Evolutionary conservation across 2,888 invertebrate species (phyloP).

Genomic region (Trachelus iudaicus): DNA sequence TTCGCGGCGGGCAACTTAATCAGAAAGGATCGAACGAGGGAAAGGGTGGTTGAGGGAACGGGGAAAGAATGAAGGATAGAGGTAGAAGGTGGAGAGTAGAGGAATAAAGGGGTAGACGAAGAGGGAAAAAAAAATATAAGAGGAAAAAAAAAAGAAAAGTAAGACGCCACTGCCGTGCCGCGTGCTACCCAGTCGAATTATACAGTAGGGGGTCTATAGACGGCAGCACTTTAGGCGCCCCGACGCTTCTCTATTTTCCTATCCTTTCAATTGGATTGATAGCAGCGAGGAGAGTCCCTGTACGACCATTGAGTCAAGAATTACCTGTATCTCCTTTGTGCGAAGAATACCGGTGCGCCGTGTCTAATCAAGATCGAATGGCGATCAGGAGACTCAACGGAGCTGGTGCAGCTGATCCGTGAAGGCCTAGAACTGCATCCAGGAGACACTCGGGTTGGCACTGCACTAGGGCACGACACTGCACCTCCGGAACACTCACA

Average conservation of each 20-base stretch:
- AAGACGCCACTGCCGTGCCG: background rate
- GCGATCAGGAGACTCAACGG: constrained; percentile 3
- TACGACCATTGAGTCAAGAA: constrained; percentile 28
- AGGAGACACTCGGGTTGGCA: too few relatives aligned
- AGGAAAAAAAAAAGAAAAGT: background rate
- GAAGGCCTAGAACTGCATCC: too few relatives aligned
- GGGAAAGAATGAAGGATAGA: background rate
- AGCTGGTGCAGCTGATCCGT: too few relatives aligned
- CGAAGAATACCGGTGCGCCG: constrained; percentile 14
- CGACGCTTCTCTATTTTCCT: background rate
- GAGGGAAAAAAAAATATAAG: background rate
- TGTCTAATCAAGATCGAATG: constrained; percentile 31
- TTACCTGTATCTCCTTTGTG: constrained; percentile 39
- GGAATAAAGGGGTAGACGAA: background rate
- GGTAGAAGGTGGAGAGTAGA: background rate
- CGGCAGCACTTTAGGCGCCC: background rate
- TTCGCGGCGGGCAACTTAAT: background rate
- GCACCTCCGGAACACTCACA: too few relatives aligned
- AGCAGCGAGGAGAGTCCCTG: constrained; percentile 20
- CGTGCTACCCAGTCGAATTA: background rate
- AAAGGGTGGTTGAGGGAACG: background rate
- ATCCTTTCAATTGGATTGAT: constrained; percentile 26
- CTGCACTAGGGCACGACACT: too few relatives aligned
- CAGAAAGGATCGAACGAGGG: background rate
- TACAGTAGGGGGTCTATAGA: background rate